A percentile compares a stretch with the other conserved stretches of the same genome.
phyloP scores from a whole-genome alignment of 1,140 invertebrate genomes.

The Trichomalopsis sarcophagae region DNA sequence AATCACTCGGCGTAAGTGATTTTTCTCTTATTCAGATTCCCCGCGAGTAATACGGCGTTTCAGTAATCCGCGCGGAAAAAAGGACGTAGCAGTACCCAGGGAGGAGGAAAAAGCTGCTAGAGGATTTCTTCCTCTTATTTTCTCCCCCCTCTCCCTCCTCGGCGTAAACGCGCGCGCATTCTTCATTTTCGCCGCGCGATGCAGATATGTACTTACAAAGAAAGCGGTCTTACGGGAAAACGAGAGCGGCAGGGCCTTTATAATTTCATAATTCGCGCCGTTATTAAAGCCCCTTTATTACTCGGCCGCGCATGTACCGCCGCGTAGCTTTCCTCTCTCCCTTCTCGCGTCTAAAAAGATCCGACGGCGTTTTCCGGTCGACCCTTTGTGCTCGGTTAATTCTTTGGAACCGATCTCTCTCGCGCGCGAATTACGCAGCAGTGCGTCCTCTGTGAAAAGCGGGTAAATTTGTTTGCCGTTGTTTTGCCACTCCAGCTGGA shows the following conservation, averaged over 20 bases:
- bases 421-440: background rate
- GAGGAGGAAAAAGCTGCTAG: background rate
- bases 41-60: background rate
- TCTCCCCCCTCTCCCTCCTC: background rate
- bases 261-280: conserved; percentile 44
- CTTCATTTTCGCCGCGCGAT: conserved; percentile 25
- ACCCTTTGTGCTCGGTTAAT: conserved; percentile 31
- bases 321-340: background rate
- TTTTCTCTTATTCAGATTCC: conserved; percentile 1
- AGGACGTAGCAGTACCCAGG: background rate
- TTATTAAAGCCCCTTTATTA: conserved; percentile 46
- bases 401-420: conserved; percentile 35
- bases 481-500: no score
- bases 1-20: background rate
- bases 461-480: background rate
- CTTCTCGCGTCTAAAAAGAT: conserved; percentile 16
- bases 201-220: background rate
- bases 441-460: background rate
- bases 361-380: conserved; percentile 2
- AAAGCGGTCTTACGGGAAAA: conserved; percentile 1
- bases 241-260: background rate
- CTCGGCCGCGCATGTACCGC: background rate
- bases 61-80: background rate
- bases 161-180: background rate
- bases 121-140: background rate